Conservation (phyloP, 1,140 invertebrate species). For the Oryctes rhinoceros region DNA sequence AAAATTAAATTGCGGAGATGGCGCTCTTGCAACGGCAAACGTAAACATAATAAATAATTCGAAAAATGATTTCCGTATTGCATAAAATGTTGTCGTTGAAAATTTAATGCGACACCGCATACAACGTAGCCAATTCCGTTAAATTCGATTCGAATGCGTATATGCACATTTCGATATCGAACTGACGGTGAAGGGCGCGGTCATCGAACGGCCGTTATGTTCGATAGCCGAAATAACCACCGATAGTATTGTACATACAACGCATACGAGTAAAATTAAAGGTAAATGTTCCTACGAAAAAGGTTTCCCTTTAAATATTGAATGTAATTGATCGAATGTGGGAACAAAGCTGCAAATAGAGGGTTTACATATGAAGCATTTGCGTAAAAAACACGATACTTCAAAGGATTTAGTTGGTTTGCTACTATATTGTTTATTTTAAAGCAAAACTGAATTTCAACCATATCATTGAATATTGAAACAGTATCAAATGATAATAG, state of each 20-base stretch:
- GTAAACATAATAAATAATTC: constrained; percentile 5
- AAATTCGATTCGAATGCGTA: background rate
- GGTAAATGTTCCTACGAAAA: background rate
- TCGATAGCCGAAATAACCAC: background rate
- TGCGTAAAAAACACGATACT: background rate
- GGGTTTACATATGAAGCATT: background rate
- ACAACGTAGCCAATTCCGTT: background rate
- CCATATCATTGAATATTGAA: no score
- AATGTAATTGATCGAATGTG: background rate
- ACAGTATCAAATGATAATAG: no score
- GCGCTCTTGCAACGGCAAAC: background rate
- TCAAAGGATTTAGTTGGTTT: no score
- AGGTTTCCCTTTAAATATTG: background rate
- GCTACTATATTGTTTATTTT: no score
- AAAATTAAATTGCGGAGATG: background rate
- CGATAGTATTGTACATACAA: background rate
- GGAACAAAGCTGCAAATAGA: background rate
- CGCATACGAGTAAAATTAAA: background rate
- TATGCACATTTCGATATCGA: background rate
- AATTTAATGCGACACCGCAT: background rate
- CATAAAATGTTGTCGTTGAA: background rate
- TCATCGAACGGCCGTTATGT: background rate
- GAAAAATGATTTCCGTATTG: constrained; percentile 10
- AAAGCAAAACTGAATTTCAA: no score
- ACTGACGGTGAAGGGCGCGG: background rate